A percentile compares a stretch with the other conserved stretches of the same genome.
Conservation (phyloP, 2,888 invertebrate genomes). For the Parascotia fuliginaria region DNA sequence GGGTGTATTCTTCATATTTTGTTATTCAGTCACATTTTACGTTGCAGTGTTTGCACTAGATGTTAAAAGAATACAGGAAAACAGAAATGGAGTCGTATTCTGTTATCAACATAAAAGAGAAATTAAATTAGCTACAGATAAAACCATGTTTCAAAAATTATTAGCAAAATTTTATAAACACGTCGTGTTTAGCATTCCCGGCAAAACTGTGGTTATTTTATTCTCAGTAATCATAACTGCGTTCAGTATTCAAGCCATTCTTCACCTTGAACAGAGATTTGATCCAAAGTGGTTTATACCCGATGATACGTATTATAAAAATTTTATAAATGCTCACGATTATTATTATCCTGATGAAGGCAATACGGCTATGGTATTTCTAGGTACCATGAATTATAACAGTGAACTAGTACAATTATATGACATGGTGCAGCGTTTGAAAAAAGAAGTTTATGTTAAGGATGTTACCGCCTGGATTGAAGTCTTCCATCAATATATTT, state of each 20-base stretch:
- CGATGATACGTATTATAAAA: constrained; percentile 87
- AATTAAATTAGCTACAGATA: constrained; percentile 80
- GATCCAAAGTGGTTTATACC: constrained; percentile 93
- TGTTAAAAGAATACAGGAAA: constrained; percentile 86
- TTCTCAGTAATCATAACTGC: constrained; percentile 86
- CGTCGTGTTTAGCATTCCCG: constrained; percentile 87
- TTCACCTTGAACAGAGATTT: constrained; percentile 90
- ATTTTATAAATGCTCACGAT: constrained; percentile 85
- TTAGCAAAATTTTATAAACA: constrained; percentile 88
- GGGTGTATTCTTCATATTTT: constrained; percentile 91
- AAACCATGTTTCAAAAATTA: constrained; percentile 85
- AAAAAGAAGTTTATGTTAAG: constrained; percentile 81
- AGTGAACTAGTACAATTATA: constrained; percentile 86
- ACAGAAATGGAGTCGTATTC: constrained; percentile 88
- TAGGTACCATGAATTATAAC: constrained; percentile 88
- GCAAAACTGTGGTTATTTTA: constrained; percentile 88
- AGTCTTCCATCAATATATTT: constrained; percentile 87
- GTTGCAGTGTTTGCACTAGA: constrained; percentile 91
- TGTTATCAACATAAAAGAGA: constrained; percentile 88
- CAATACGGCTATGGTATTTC: constrained; percentile 87
- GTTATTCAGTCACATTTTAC: constrained; percentile 93
- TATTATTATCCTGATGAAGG: constrained; percentile 88
- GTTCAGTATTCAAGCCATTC: constrained; percentile 87
- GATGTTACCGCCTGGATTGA: constrained; percentile 88
- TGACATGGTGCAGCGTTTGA: constrained; percentile 80